Evolutionary conservation across 2,113 vertebrate species (phyloP), one percentile per base, ranked within the genome.

Genomic region (Amblyopsis rosae): DNA sequence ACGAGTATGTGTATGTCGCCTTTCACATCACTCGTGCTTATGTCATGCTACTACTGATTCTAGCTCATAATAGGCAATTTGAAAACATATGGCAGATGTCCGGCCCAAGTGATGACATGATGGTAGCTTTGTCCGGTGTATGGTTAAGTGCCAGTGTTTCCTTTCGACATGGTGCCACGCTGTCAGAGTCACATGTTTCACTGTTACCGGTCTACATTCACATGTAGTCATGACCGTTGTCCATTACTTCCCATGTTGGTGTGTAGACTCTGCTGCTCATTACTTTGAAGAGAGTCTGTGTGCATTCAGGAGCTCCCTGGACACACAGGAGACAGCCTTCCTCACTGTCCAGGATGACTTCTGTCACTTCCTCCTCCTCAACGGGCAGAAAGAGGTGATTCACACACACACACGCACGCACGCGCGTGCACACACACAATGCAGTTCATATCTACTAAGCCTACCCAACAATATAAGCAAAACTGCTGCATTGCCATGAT

Each of bases 231-330:
- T 41, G 1, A 10, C 26, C 11, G 12, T 4, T 67, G 49, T 12
- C 7, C 35, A 41, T 41, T 75, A 35, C 67, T 51, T 71, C 10
- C 47, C 16, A 8, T 77, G 3, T n/a, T 66, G 11, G 8, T 65
- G 8, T 65, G n/a, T 67, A 94, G 93, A 87, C 17, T 69, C 79
- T 70, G 75, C 92, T 9, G 85, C 85, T 71, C 80, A 69, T 19
- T 81, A 90, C 72, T 94, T 93, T 80, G 88, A 93, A 67, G 85
- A 92, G 70, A 92, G 90, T 80, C 81, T 94, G 62, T 65, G 74
- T 55, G 66, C 56, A 11, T 89, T 92, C 58, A 87, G 72, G 65
- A 87, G 79, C 54, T 70, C 62, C 1, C 67, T 69, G 60, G 90
- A 88, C 32, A 45, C 15, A 4, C 78, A 75, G 33, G 89, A 82